phyloP scores from a whole-genome alignment of 2,888 invertebrate genomes.

The Dichetophora obliterata region DNA sequence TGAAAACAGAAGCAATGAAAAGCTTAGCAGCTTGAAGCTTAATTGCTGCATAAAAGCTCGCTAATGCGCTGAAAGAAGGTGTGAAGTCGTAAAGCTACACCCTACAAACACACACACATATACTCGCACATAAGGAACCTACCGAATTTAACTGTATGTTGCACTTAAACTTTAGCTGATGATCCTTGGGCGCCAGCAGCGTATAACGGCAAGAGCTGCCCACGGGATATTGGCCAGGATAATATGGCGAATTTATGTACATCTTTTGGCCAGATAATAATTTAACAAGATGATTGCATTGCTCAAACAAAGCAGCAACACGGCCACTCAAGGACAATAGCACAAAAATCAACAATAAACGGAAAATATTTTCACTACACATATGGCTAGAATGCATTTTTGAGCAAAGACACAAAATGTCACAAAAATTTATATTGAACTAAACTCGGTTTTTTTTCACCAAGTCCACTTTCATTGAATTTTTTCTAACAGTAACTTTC shows the following conservation, averaged over 20 bases:
- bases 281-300: conserved; percentile 63
- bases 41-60: conserved; percentile 11
- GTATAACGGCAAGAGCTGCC: conserved; percentile 66
- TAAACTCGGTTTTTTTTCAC: neutral
- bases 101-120: too few species aligned
- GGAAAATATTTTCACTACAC: neutral
- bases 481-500: neutral
- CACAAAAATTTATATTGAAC: conserved; percentile 10
- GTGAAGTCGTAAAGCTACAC: too few species aligned
- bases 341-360: neutral
- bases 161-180: conserved; percentile 61
- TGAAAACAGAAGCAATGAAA: neutral
- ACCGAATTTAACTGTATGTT: conserved; percentile 62
- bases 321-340: neutral
- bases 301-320: conserved; percentile 53
- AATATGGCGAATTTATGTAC: conserved; percentile 65
- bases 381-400: neutral
- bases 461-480: neutral
- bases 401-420: neutral
- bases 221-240: conserved; percentile 60
- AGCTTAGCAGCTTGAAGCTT: conserved; percentile 23
- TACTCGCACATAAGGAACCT: conserved; percentile 35
- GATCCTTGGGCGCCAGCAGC: conserved; percentile 61
- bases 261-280: conserved; percentile 58
- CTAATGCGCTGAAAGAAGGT: neutral